Percentiles rank a stretch among this genome's conserved stretches.
These are phyloP conservation scores for Muscicapa comitata DNA, from an alignment of 2,797 vertebrate species.

Conservation along the genomic window DNA sequence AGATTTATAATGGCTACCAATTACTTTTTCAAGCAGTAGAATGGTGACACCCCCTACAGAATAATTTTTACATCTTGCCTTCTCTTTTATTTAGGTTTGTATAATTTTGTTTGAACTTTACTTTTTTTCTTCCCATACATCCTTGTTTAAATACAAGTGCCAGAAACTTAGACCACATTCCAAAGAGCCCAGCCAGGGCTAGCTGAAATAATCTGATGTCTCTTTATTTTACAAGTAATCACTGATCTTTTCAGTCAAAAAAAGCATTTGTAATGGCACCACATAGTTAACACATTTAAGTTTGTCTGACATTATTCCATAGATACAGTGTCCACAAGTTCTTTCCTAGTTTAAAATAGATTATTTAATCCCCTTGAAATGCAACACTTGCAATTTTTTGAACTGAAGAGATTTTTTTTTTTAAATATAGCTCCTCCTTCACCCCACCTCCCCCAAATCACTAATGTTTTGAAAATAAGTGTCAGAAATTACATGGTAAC, in stretches of 20 bases:
- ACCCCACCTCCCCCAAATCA: fast-evolving
- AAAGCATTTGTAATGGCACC: not conserved
- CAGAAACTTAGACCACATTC: not conserved
- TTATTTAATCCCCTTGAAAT: not conserved
- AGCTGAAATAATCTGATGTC: not conserved
- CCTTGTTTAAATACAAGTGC: not conserved
- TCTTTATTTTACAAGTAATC: not conserved
- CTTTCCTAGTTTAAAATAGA: not conserved
- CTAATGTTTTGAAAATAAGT: not conserved
- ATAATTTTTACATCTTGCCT: not conserved
- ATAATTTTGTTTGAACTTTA: not conserved
- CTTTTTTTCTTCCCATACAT: not conserved
- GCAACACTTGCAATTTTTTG: not conserved
- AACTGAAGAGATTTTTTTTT: not conserved
- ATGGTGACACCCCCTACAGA: not conserved
- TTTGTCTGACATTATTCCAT: not conserved
- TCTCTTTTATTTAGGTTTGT: not conserved
- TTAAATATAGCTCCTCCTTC: not conserved
- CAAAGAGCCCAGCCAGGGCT: not conserved
- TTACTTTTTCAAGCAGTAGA: not conserved
- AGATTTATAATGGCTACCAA: not conserved
- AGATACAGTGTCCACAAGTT: not conserved
- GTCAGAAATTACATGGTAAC: not conserved
- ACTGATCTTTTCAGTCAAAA: not conserved
- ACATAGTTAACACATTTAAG: not conserved